A percentile compares a stretch with the other conserved stretches of the same genome.
Conservation (phyloP, 2,888 invertebrate species). For the Lasiommata megera region DNA sequence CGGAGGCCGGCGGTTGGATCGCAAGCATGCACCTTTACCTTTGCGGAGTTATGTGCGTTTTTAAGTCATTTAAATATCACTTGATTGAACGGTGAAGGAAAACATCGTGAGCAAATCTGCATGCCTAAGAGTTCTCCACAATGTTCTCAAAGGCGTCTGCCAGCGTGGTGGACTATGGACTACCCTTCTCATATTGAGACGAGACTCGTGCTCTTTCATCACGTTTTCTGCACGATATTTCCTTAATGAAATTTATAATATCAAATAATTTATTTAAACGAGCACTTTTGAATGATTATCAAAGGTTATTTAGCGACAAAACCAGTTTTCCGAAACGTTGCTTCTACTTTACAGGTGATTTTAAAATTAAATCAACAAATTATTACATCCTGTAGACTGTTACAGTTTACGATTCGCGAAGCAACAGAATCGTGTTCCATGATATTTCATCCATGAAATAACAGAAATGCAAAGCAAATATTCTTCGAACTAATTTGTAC, state of each 20-base stretch:
- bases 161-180: too few species aligned
- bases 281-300: background rate
- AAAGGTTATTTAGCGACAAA: background rate
- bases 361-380: background rate
- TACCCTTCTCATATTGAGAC: too few species aligned
- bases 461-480: constrained; percentile 5
- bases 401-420: background rate
- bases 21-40: too few species aligned
- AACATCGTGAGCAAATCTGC: too few species aligned
- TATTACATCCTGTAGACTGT: background rate
- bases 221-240: too few species aligned
- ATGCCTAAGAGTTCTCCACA: too few species aligned
- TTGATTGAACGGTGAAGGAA: too few species aligned
- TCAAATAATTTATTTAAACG: background rate
- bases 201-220: too few species aligned
- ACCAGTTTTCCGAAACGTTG: background rate
- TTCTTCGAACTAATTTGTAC: background rate
- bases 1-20: too few species aligned
- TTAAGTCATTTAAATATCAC: too few species aligned
- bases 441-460: background rate
- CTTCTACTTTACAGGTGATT: background rate
- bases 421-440: background rate
- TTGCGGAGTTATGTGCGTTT: too few species aligned
- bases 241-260: background rate
- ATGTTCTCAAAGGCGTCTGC: too few species aligned